Evolutionary conservation across 2,888 invertebrate species (phyloP).

Genomic region (Parthenolecanium corni): DNA sequence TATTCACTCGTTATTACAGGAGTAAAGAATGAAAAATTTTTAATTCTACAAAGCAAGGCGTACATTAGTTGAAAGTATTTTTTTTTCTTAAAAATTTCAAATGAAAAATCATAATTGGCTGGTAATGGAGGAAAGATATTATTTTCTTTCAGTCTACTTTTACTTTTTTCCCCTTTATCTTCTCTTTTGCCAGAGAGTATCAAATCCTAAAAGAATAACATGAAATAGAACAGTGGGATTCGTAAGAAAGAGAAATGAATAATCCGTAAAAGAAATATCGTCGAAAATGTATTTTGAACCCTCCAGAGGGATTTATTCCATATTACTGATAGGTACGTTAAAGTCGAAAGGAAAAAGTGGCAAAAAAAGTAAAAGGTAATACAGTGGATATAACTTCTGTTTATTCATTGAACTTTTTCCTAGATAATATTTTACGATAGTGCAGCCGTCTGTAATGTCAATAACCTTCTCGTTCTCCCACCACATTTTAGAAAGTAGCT

Average conservation of each 20-base stretch:
- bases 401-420: background rate
- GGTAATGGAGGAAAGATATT: too few species aligned
- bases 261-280: constrained; percentile 8
- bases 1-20: too few species aligned
- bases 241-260: background rate
- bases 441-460: background rate
- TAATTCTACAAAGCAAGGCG: too few species aligned
- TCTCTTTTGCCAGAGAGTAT: too few species aligned
- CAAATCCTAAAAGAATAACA: too few species aligned
- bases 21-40: too few species aligned
- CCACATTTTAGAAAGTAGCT: background rate
- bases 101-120: too few species aligned
- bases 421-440: background rate
- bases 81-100: too few species aligned
- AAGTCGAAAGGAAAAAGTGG: background rate
- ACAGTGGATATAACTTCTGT: background rate
- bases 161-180: too few species aligned
- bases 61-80: too few species aligned
- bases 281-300: constrained; percentile 1
- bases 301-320: constrained; percentile 5
- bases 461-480: background rate
- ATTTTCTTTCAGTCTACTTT: too few species aligned
- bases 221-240: too few species aligned
- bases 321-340: background rate
- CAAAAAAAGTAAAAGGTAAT: background rate